phyloP scores from a whole-genome alignment of 2,113 vertebrate genomes.

The Anolis carolinensis region DNA sequence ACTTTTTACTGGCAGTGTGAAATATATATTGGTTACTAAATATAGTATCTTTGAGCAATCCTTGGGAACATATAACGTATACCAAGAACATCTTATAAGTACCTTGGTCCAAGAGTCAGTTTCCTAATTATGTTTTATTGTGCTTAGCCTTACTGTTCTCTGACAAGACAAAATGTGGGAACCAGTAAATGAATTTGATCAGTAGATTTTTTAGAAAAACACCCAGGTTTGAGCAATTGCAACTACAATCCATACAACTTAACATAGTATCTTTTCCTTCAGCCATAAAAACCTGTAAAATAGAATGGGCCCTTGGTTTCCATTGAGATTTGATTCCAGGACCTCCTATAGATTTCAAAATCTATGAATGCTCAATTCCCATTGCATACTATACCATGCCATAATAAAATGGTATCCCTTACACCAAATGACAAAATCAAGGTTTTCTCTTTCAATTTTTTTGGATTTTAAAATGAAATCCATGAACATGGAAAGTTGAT shows the following conservation, averaged over 20 bases:
- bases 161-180: conserved; percentile 47
- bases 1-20: neutral
- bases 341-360: no score
- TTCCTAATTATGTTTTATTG: conserved; percentile 31
- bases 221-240: conserved; percentile 18
- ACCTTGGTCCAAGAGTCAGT: neutral
- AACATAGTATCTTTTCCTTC: conserved; percentile 25
- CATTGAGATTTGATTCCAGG: no score
- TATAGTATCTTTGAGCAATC: neutral
- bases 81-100: neutral
- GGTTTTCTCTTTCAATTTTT: no score
- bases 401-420: no score
- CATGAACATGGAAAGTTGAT: neutral
- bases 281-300: neutral
- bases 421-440: no score
- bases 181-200: conserved; percentile 52
- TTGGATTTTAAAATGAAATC: no score
- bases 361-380: no score
- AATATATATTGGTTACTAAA: neutral
- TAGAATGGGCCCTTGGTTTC: no score
- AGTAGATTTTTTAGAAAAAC: conserved; percentile 28
- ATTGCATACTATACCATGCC: no score
- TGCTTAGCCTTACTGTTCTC: conserved; percentile 36
- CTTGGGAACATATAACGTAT: neutral
- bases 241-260: conserved; percentile 19